phyloP scores from a whole-genome alignment of 1,140 invertebrate species.

The Dryas iulia region DNA sequence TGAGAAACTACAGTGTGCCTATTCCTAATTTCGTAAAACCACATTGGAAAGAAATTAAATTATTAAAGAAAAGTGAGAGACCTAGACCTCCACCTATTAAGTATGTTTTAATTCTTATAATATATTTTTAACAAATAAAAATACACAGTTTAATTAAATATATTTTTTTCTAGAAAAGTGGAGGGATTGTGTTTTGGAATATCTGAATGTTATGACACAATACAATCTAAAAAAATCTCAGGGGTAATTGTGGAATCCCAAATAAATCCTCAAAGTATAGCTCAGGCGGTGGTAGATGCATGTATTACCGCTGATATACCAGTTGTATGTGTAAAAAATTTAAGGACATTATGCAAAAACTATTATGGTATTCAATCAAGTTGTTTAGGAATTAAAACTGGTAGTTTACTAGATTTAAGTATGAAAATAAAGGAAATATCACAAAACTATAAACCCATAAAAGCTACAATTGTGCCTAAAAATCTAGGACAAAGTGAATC shows the following conservation, averaged over 20 bases:
- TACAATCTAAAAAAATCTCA: constrained; percentile 42
- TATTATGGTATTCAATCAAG: constrained; percentile 63
- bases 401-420: constrained; percentile 38
- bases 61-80: constrained; percentile 55
- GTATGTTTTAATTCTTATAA: constrained; percentile 37
- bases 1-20: constrained; percentile 45
- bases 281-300: constrained; percentile 53
- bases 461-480: not conserved
- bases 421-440: constrained; percentile 42
- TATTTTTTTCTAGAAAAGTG: constrained; percentile 54
- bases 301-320: constrained; percentile 43
- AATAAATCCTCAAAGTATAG: constrained; percentile 56
- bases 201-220: constrained; percentile 41
- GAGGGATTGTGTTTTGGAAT: constrained; percentile 62
- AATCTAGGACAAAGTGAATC: not conserved
- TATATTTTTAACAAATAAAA: not conserved
- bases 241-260: constrained; percentile 54
- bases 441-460: constrained; percentile 23
- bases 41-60: constrained; percentile 61
- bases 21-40: constrained; percentile 56
- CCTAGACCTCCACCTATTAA: constrained; percentile 52
- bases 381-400: constrained; percentile 51
- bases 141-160: too few relatives aligned
- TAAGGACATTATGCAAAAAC: constrained; percentile 38
- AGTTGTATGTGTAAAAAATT: constrained; percentile 48